phyloP scores from a whole-genome alignment of 2,113 vertebrate genomes.

The Abramis brama region DNA sequence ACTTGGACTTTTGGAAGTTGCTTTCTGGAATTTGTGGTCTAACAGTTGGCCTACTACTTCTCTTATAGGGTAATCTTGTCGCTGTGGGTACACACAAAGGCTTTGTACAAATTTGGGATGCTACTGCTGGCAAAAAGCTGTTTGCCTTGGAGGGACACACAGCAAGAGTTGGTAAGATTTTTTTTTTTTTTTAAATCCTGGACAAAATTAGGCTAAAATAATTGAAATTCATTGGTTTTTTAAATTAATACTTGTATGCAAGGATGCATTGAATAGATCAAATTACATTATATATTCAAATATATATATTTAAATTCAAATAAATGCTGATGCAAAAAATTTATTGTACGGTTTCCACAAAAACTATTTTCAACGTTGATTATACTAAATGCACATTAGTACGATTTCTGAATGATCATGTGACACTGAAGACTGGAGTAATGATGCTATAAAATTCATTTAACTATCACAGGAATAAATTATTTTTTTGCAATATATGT shows the following conservation, averaged over 20 bases:
- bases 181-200: background rate
- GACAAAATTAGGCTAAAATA: background rate
- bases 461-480: background rate
- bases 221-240: background rate
- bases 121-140: constrained; percentile 94
- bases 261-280: background rate
- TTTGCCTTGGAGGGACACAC: constrained; percentile 95
- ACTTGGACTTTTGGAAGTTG: background rate
- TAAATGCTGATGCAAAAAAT: too few relatives aligned
- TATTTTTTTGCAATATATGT: too few relatives aligned
- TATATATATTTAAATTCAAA: too few relatives aligned
- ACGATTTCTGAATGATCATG: background rate
- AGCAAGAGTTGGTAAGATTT: constrained; percentile 89
- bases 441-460: background rate
- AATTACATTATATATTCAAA: background rate
- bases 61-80: constrained; percentile 90
- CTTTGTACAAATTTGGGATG: constrained; percentile 98
- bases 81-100: constrained; percentile 98
- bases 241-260: background rate
- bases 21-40: background rate
- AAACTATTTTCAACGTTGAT: background rate
- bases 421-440: constrained; percentile 2
- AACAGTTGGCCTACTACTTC: background rate
- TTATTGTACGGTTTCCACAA: background rate
- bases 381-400: background rate